Evolutionary conservation across 1,140 invertebrate species (phyloP).

Genomic region (Phymastichus coffea): DNA sequence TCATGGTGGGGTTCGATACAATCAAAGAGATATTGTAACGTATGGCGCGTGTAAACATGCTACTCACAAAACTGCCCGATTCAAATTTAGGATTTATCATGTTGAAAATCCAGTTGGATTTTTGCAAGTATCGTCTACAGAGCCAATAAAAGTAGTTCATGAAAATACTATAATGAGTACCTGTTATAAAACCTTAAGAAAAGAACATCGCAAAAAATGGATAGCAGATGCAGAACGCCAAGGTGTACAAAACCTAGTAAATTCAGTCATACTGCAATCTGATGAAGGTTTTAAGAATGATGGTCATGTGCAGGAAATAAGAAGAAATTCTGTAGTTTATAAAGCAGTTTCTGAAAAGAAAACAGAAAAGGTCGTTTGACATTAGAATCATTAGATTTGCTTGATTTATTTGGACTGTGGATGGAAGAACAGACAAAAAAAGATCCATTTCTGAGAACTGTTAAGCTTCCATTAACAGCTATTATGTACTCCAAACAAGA

Average conservation of each 20-base stretch:
- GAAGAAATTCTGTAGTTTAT: background rate
- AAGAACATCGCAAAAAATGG: background rate
- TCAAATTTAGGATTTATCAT: background rate
- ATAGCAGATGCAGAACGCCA: background rate
- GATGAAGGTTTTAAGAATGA: constrained; percentile 1
- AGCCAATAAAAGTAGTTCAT: background rate
- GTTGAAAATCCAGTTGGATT: background rate
- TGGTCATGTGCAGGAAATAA: constrained; percentile 19
- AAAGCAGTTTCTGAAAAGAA: constrained; percentile 16
- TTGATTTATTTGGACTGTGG: constrained; percentile 9
- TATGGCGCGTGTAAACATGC: background rate
- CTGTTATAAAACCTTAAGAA: background rate
- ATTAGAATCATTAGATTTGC: constrained; percentile 12
- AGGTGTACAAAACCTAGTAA: background rate
- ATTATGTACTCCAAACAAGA: constrained; percentile 18
- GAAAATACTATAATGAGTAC: background rate
- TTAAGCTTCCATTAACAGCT: constrained; percentile 4
- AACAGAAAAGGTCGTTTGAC: background rate
- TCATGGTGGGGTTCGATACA: background rate
- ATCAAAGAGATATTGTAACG: background rate
- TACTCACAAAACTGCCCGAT: background rate
- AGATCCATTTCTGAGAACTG: constrained; percentile 17
- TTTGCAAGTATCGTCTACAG: background rate
- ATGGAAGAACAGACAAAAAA: constrained; percentile 6
- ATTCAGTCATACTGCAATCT: background rate